Base-by-base conservation (phyloP, 1,140 invertebrate species). In the Drosophila lacertosa region DNA sequence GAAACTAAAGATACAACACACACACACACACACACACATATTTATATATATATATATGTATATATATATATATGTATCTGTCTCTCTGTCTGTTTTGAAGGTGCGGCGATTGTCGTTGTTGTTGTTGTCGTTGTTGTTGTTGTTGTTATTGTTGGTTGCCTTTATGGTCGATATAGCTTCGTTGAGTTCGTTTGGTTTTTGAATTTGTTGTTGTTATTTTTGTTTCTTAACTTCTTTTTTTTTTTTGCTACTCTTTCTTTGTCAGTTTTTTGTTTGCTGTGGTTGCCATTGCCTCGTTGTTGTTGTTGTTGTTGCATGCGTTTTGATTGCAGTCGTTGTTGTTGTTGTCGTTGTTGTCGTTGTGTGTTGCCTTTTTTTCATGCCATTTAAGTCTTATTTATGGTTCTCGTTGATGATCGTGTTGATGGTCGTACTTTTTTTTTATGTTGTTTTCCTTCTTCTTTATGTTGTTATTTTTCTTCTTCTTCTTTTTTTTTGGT, bases 361-460 rank as follows among this genome's bases (percentile, higher is more conserved):
- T 66, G 35, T 37, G 24, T 48, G 64, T 65, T 75, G 55, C 59
- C 37, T 44, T 73, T 83, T 79, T 86, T 84, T 86, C 64, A 86
- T 84, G 81, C 81, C 77, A 84, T 84, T 84, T 84, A 84, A 84
- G 77, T 86, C 81, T 84, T 84, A 84, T 84, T 84, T 84, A 84
- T 84, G 81, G 81, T 84, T 84, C 81, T 84, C 58, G 81, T 86
- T 84, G 81, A 86, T 84, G 81, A 86, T 84, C 81, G 81, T 84
- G 81, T 86, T 84, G 81, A 84, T 84, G 81, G 81, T 84, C 74
- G 74, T 84, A 47, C 62, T 76, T 44, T 69, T 73, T 69, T 47
- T 68, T 24, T 70, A 32, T 65, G 29, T 51, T 29, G 26, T 54
- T 48, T 63, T 44, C 33, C 16, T 55, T 50, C 54, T 55, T 33